Conservation (phyloP, 2,113 vertebrate species). For the Elgaria multicarinata region DNA sequence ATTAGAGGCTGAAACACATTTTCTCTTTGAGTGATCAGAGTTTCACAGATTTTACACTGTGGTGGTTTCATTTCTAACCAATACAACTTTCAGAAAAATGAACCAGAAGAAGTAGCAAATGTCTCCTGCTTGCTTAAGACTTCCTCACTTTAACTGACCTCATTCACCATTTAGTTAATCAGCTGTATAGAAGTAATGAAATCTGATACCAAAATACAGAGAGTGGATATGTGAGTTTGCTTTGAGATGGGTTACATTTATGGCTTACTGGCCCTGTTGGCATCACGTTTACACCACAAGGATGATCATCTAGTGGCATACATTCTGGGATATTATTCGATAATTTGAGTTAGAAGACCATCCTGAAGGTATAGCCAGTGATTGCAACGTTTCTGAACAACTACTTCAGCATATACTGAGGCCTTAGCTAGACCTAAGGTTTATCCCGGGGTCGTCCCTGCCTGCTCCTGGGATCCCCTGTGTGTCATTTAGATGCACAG, state of each 20-base stretch:
- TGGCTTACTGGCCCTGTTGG: no score
- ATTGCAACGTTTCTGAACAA: background rate
- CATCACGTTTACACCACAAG: background rate
- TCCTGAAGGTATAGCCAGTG: background rate
- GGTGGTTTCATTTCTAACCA: constrained; percentile 44
- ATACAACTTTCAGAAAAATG: background rate
- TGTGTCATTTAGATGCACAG: no score
- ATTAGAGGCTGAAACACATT: background rate
- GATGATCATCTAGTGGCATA: no score
- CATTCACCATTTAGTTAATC: background rate
- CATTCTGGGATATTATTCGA: background rate
- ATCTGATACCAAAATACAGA: background rate
- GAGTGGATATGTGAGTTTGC: background rate
- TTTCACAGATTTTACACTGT: constrained; percentile 33
- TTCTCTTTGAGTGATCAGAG: constrained; percentile 12
- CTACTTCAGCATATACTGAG: no score
- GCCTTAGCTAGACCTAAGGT: no score
- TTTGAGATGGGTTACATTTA: background rate
- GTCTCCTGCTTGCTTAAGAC: background rate
- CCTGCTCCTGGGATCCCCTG: no score
- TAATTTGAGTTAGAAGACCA: background rate
- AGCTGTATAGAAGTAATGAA: background rate
- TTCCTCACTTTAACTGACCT: background rate
- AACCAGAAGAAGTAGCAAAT: background rate
- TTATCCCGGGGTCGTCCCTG: no score